These are phyloP conservation scores for Sander vitreus DNA, from an alignment of 2,113 vertebrate species.

Conservation along the genomic window DNA sequence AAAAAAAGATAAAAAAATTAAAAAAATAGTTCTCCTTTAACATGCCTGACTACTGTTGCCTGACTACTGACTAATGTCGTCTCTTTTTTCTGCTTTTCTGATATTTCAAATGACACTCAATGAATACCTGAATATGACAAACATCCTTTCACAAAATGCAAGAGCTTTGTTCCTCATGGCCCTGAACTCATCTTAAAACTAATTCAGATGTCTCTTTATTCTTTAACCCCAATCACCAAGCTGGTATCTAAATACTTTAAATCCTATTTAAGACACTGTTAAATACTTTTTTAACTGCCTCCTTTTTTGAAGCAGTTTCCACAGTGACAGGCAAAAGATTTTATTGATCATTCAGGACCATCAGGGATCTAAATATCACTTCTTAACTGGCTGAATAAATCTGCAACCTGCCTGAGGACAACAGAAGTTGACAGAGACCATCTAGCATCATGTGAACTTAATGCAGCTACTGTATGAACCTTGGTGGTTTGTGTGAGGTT, in stretches of 20 bases:
- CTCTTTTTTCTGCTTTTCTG: no score
- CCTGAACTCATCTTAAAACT: no score
- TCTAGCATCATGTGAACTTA: neutral
- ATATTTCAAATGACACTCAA: no score
- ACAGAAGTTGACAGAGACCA: neutral
- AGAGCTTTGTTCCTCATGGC: no score
- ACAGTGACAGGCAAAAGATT: constrained; percentile 1
- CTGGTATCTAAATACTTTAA: neutral
- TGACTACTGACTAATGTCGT: no score
- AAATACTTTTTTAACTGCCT: neutral
- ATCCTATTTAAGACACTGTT: neutral
- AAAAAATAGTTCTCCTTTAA: no score
- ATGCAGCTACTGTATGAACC: neutral
- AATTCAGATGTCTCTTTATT: no score
- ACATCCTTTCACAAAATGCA: no score
- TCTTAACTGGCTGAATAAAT: constrained; percentile 10
- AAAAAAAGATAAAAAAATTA: no score
- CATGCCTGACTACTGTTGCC: no score
- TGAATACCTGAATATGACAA: no score
- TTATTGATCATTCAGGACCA: neutral
- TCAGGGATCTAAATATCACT: neutral
- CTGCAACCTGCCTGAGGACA: neutral
- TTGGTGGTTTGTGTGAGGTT: neutral
- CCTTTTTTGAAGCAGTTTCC: neutral
- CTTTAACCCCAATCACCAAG: no score